These are phyloP conservation scores for Dascyllus trimaculatus DNA, from an alignment of 2,113 vertebrate species.

Conservation along the genomic window DNA sequence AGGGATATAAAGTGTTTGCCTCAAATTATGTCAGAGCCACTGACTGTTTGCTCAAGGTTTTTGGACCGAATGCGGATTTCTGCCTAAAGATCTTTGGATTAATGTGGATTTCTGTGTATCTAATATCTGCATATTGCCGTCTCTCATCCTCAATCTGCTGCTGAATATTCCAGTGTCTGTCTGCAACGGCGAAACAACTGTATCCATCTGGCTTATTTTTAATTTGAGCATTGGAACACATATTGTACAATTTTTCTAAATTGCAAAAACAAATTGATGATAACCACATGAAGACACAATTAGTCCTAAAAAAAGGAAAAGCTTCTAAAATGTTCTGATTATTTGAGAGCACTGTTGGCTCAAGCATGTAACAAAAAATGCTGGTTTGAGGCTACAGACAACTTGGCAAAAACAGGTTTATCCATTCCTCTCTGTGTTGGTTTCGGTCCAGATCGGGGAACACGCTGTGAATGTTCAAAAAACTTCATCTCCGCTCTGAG, in stretches of 20 bases:
- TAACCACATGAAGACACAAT: conserved; percentile 25
- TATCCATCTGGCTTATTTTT: conserved; percentile 23
- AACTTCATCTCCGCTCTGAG: conserved; percentile 21
- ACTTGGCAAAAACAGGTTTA: conserved; percentile 65
- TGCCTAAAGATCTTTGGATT: conserved; percentile 46
- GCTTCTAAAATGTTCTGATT: conserved; percentile 42
- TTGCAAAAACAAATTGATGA: conserved; percentile 27
- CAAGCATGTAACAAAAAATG: conserved; percentile 37
- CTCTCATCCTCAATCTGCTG: conserved; percentile 24
- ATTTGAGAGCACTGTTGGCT: conserved; percentile 52
- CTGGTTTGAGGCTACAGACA: conserved; percentile 55
- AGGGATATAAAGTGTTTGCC: conserved; percentile 2
- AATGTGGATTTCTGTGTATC: conserved; percentile 31
- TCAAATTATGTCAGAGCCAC: conserved; percentile 25
- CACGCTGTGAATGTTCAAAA: conserved; percentile 5
- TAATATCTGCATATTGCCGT: conserved; percentile 35
- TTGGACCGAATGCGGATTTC: conserved; percentile 35
- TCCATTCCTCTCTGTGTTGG: conserved; percentile 28
- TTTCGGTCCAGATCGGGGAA: conserved; percentile 50
- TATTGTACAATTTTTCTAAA: conserved; percentile 1
- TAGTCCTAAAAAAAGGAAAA: neutral
- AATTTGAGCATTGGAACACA: conserved; percentile 4
- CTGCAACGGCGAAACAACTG: conserved; percentile 2
- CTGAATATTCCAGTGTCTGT: conserved; percentile 9
- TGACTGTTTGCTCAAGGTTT: conserved; percentile 47